Evolutionary conservation across 2,113 vertebrate genomes (phyloP).

Genomic region (Cyanoderma ruficeps): DNA sequence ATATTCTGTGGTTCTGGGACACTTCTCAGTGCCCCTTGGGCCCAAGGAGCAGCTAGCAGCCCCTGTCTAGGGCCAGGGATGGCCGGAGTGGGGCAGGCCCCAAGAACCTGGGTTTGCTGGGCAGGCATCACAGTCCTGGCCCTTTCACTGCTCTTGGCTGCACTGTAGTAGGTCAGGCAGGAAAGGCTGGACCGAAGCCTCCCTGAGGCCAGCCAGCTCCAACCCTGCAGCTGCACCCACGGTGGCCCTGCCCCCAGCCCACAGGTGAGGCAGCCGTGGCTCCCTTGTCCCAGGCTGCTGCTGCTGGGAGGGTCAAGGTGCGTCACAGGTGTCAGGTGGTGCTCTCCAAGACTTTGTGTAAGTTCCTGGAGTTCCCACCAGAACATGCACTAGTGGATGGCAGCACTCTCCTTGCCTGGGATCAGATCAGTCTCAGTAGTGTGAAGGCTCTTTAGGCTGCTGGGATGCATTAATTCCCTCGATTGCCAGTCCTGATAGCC

Average conservation of each 20-base stretch:
- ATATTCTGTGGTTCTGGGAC: background rate
- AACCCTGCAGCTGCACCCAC: background rate
- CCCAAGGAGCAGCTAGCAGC: background rate
- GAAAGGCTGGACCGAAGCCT: too few relatives aligned
- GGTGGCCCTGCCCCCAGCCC: fast-evolving
- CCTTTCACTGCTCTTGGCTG: background rate
- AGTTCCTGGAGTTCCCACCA: background rate
- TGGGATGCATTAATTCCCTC: background rate
- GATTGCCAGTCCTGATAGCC: background rate
- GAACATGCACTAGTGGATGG: background rate
- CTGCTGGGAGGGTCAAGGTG: fast-evolving
- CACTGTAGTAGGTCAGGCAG: too few relatives aligned
- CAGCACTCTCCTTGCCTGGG: background rate
- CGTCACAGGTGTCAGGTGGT: too few relatives aligned
- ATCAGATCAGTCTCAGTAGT: fast-evolving
- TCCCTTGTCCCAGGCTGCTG: background rate
- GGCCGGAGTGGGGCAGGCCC: background rate
- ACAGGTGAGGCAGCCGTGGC: fast-evolving
- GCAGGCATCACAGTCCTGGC: background rate
- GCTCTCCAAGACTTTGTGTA: background rate
- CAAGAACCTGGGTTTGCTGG: background rate
- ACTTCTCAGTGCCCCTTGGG: background rate
- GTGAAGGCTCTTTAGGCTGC: fast-evolving
- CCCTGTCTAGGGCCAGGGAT: too few relatives aligned
- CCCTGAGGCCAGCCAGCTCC: fast-evolving